Evolutionary conservation across 2,888 invertebrate species (phyloP), one percentile per base, ranked within the genome.

Genomic region (Sthenelais limicola): DNA sequence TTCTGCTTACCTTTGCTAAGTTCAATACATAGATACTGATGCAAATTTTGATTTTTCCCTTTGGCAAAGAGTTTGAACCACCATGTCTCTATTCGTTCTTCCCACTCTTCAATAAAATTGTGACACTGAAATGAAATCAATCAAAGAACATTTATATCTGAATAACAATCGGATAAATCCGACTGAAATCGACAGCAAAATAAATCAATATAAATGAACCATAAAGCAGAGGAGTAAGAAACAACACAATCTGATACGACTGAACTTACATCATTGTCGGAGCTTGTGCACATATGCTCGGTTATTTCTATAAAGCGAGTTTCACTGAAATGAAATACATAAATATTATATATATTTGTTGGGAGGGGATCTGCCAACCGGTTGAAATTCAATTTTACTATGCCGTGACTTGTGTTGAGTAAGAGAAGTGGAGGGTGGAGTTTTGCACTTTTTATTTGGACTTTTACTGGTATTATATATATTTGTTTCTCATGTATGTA

Each of bases 271-370:
- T 70, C 70, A 35, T 51, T 33, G 28, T 70, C 70, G 24, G 52
- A 52, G 3, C 94, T 94, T 21, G 91, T 91, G 86, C 98, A 98
- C 7, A 97, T 88, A 28, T 92, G 90, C 82, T 97, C 96, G 88
- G 96, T 94, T 70, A 97, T 95, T 87, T 98, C 98, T 18, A 95
- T 92, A 51, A 97, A 89, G 66, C 97, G 90, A 26, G 97, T 92
- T 90, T 97, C 97, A 86, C 96, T 89, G 80, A 70, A 86, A 82
- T 76, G 48, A 68, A 62, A 68, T 48, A n/a, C n/a, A n/a, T n/a
- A n/a, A n/a, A n/a, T n/a, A n/a, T n/a, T n/a, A n/a, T n/a, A n/a
- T n/a, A n/a, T n/a, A n/a, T n/a, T n/a, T n/a, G n/a, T n/a, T n/a
- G n/a, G n/a, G n/a, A n/a, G n/a, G n/a, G n/a, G n/a, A n/a, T n/a